Evolutionary conservation across 1,140 invertebrate species (phyloP).

Genomic region (Drosophila ercepeae): DNA sequence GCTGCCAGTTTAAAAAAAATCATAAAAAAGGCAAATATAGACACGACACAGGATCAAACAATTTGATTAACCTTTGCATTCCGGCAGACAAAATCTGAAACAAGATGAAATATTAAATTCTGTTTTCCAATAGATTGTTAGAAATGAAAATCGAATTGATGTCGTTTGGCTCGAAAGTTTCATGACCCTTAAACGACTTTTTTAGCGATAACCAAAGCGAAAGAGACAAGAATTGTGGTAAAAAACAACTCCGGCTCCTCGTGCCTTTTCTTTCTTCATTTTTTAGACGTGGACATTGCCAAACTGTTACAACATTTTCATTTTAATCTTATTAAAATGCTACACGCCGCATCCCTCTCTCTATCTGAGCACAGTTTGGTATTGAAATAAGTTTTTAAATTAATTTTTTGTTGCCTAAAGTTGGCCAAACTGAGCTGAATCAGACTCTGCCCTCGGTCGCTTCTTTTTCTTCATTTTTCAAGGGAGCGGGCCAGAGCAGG

Average conservation of each 20-base stretch:
- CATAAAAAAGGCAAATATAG: constrained; percentile 22
- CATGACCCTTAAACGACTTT: constrained; percentile 46
- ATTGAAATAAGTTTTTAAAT: constrained; percentile 82
- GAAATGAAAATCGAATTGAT: constrained; percentile 35
- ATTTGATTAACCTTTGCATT: constrained; percentile 25
- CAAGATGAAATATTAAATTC: constrained; percentile 23
- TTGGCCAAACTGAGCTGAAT: constrained; percentile 56
- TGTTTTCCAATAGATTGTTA: not conserved
- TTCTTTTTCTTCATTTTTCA: not conserved
- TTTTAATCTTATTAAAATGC: constrained; percentile 82
- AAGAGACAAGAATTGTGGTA: constrained; percentile 1
- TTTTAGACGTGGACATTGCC: constrained; percentile 15
- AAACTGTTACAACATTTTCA: constrained; percentile 80
- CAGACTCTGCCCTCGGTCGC: constrained; percentile 2
- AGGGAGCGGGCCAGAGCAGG: not conserved
- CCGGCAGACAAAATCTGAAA: constrained; percentile 5
- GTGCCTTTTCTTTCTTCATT: constrained; percentile 10
- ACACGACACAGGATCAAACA: constrained; percentile 19
- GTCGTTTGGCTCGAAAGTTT: constrained; percentile 31
- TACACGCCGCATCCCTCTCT: constrained; percentile 41
- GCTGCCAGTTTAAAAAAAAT: not conserved
- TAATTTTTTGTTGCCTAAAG: constrained; percentile 79
- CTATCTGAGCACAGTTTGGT: constrained; percentile 58
- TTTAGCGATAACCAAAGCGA: constrained; percentile 39
- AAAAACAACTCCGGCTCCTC: constrained; percentile 33